These are phyloP conservation scores for Holacanthus passer DNA, from an alignment of 2,113 vertebrate genomes.

Conservation along the genomic window DNA sequence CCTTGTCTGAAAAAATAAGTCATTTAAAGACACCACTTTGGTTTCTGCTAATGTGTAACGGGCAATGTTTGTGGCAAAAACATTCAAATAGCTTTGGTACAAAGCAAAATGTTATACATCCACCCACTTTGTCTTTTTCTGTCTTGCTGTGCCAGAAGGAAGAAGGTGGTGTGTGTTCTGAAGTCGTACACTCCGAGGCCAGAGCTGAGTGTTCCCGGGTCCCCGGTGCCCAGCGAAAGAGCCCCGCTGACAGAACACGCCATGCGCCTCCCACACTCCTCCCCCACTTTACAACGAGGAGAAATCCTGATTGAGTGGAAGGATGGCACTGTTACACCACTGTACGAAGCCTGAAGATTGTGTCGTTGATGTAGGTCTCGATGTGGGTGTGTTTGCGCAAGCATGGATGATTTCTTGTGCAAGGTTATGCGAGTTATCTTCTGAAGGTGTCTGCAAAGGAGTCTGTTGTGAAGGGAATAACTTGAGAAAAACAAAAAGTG, in stretches of 20 bases:
- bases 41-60: too few species aligned
- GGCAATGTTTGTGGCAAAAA: too few species aligned
- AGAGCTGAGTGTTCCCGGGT: conserved; percentile 75
- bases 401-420: background rate
- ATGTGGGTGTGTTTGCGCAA: background rate
- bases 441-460: background rate
- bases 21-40: too few species aligned
- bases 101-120: background rate
- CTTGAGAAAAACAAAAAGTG: background rate
- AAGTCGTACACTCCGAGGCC: conserved; percentile 79
- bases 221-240: conserved; percentile 77
- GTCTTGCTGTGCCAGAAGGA: conserved; percentile 77
- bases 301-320: conserved; percentile 92
- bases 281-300: conserved; percentile 83
- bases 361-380: background rate
- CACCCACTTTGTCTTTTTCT: background rate
- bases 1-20: too few species aligned
- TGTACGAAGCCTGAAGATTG: conserved; percentile 84
- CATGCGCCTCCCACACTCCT: conserved; percentile 74
- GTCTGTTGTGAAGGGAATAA: background rate
- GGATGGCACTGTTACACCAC: conserved; percentile 87
- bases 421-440: background rate
- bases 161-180: conserved; percentile 86
- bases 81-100: background rate
- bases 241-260: conserved; percentile 80